Conservation (phyloP, 1,140 invertebrate genomes). For the Zaprionus kolodkinae region DNA sequence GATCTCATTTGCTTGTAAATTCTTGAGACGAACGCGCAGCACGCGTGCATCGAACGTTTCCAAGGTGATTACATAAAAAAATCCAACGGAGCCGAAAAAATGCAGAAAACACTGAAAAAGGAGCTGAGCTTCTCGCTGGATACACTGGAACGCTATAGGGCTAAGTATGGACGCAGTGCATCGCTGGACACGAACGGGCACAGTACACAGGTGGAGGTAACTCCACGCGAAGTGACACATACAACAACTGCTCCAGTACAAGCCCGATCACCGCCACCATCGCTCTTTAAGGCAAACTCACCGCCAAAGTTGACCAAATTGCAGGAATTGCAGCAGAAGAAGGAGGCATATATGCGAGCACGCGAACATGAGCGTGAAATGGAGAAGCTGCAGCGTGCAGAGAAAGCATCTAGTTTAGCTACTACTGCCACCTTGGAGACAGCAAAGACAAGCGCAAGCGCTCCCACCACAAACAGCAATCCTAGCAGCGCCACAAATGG, state of each 20-base stretch:
- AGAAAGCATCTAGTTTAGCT: conserved; percentile 14
- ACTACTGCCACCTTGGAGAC: conserved; percentile 16
- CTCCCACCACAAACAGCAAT: not conserved
- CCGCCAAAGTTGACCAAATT: conserved; percentile 69
- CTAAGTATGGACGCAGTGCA: conserved; percentile 70
- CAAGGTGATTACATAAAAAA: conserved; percentile 83
- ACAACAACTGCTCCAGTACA: not conserved
- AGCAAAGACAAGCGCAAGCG: conserved; percentile 20
- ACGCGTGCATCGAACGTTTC: conserved; percentile 58
- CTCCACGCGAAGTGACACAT: conserved; percentile 6
- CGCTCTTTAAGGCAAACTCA: conserved; percentile 51
- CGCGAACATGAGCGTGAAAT: conserved; percentile 65
- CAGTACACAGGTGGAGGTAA: conserved; percentile 14
- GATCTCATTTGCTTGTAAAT: conserved; percentile 74
- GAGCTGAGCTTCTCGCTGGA: conserved; percentile 76
- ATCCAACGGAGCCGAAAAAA: conserved; percentile 32
- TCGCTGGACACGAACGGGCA: conserved; percentile 64
- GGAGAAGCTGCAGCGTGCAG: conserved; percentile 61
- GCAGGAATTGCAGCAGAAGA: conserved; percentile 70
- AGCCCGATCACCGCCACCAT: conserved; percentile 30
- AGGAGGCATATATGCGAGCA: conserved; percentile 66
- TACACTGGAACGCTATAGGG: conserved; percentile 69
- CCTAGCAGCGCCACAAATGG: not conserved
- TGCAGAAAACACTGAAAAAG: conserved; percentile 73
- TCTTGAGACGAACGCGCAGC: conserved; percentile 62